These are phyloP conservation scores for Chaetophractus vellerosus DNA, from an alignment of 2,797 vertebrate species.

Conservation along the genomic window DNA sequence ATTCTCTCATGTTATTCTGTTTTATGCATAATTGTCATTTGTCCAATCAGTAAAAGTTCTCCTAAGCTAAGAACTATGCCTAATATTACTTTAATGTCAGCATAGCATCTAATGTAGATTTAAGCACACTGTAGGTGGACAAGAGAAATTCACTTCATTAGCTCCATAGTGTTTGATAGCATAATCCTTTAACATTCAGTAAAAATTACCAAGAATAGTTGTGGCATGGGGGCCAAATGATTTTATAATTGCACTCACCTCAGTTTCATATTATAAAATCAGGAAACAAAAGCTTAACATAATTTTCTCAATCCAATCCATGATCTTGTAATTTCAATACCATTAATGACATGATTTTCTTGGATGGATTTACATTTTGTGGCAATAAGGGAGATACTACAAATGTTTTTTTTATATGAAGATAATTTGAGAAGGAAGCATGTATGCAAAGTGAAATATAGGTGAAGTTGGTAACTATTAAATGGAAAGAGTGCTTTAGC, in stretches of 20 bases:
- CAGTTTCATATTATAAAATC: conserved; percentile 6
- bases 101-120: background rate
- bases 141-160: conserved; percentile 12
- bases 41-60: background rate
- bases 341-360: background rate
- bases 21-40: conserved; percentile 8
- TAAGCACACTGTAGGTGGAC: background rate
- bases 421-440: conserved; percentile 48
- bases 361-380: conserved; percentile 9
- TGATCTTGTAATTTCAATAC: conserved; percentile 33
- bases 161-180: background rate
- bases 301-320: background rate
- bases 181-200: conserved; percentile 26
- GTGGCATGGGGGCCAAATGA: background rate
- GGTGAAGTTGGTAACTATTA: conserved; percentile 44
- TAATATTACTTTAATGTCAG: background rate
- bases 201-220: background rate
- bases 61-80: background rate
- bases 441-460: background rate
- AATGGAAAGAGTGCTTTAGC: conserved; percentile 10
- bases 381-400: background rate
- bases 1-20: background rate
- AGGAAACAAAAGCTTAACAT: background rate
- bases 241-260: background rate
- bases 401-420: conserved; percentile 36